Evolutionary conservation across 1,140 invertebrate species (phyloP).

Genomic region (Neuroterus valhalla): DNA sequence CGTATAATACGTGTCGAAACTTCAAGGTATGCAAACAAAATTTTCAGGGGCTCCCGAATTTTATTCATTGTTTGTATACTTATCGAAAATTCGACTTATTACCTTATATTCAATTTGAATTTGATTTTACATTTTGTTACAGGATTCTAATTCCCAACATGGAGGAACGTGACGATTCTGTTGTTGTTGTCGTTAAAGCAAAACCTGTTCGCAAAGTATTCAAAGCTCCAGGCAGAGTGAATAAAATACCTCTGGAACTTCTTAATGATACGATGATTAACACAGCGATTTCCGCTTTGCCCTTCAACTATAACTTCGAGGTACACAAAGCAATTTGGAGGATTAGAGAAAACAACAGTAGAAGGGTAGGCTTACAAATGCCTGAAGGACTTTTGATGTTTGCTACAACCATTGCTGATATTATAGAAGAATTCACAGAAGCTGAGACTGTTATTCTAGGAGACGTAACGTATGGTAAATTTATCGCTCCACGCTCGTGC

Average conservation of each 20-base stretch:
- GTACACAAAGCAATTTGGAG: slow-evolving; percentile 98
- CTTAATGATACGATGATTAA: slow-evolving; percentile 86
- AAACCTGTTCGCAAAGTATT: slow-evolving; percentile 86
- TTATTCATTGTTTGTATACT: too few relatives aligned
- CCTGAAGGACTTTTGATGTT: slow-evolving; percentile 96
- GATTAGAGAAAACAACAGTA: slow-evolving; percentile 87
- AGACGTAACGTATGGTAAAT: slow-evolving; percentile 93
- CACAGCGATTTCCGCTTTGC: slow-evolving; percentile 84
- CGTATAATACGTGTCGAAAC: too few relatives aligned
- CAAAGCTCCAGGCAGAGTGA: slow-evolving; percentile 82
- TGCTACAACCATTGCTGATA: slow-evolving; percentile 94
- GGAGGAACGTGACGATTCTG: slow-evolving; percentile 58
- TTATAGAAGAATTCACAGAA: slow-evolving; percentile 93
- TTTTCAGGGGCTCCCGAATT: too few relatives aligned
- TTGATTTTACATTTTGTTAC: not conserved
- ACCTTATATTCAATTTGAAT: too few relatives aligned
- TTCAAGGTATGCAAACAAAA: too few relatives aligned
- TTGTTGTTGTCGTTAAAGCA: slow-evolving; percentile 84
- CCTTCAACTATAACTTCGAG: slow-evolving; percentile 99
- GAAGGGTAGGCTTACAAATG: slow-evolving; percentile 96
- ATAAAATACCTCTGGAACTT: slow-evolving; percentile 89
- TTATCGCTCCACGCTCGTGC: not conserved
- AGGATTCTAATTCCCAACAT: slow-evolving; percentile 41
- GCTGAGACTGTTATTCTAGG: slow-evolving; percentile 98
- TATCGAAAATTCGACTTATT: too few relatives aligned